Evolutionary conservation across 2,797 vertebrate genomes (phyloP).

Genomic region (Aulostomus chinensis): DNA sequence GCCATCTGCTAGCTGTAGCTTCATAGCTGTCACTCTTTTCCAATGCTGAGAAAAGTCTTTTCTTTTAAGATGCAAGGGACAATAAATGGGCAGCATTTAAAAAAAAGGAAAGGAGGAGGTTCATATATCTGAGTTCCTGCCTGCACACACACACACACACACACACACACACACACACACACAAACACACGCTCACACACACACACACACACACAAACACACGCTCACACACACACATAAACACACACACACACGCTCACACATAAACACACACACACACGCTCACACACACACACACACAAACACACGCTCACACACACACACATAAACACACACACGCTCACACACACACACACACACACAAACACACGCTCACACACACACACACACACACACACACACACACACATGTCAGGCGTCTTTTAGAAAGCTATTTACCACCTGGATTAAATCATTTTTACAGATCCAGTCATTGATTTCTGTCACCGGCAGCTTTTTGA

Average conservation of each 20-base stretch:
- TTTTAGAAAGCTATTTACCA: conserved; percentile 28
- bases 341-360: too few species aligned
- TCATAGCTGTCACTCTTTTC: background rate
- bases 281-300: too few species aligned
- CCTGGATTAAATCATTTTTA: conserved; percentile 41
- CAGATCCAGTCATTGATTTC: conserved; percentile 28
- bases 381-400: too few species aligned
- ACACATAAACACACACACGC: too few species aligned
- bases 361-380: too few species aligned
- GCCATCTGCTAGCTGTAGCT: too few species aligned
- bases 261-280: too few species aligned
- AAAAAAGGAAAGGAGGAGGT: background rate
- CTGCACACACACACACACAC: background rate
- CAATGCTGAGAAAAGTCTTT: background rate
- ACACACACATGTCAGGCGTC: too few species aligned
- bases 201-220: too few species aligned
- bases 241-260: background rate
- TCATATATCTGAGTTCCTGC: background rate
- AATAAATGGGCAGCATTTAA: background rate
- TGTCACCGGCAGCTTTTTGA: conserved; percentile 25
- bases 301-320: too few species aligned
- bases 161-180: background rate
- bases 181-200: too few species aligned
- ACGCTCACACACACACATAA: too few species aligned
- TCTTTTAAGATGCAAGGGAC: background rate